These are phyloP conservation scores for Eupleurogrammus muticus DNA, from an alignment of 2,797 vertebrate species.

Conservation along the genomic window DNA sequence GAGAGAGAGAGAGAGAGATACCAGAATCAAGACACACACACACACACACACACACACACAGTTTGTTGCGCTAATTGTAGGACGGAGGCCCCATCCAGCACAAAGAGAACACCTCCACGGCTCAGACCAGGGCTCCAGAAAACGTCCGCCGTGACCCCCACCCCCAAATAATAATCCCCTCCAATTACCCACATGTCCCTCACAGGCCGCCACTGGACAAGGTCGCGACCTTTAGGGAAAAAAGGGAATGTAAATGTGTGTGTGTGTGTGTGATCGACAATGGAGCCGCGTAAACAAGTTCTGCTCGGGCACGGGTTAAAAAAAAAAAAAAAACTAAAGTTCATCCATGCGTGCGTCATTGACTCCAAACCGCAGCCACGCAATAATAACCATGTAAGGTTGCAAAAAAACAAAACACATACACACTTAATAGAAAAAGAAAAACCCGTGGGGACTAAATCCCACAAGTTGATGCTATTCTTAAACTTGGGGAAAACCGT, in stretches of 20 bases:
- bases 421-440: conserved; percentile 37
- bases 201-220: conserved; percentile 49
- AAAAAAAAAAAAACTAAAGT: conserved; percentile 47
- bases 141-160: conserved; percentile 61
- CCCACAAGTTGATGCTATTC: conserved; percentile 77
- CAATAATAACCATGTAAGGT: conserved; percentile 81
- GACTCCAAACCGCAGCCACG: neutral
- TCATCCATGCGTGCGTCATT: neutral
- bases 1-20: no score
- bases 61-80: conserved; percentile 41
- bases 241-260: conserved; percentile 35
- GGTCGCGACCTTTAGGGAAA: conserved; percentile 52
- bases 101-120: conserved; percentile 52
- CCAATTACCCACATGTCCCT: conserved; percentile 71
- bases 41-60: no score
- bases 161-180: conserved; percentile 69
- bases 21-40: no score
- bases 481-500: conserved; percentile 85
- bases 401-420: no score
- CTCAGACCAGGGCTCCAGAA: conserved; percentile 58
- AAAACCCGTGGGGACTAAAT: conserved; percentile 68
- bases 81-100: conserved; percentile 39
- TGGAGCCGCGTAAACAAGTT: conserved; percentile 8
- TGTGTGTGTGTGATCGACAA: no score
- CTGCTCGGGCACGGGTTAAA: conserved; percentile 25